Conservation (phyloP, 2,113 vertebrate genomes). For the Cebidichthys violaceus region DNA sequence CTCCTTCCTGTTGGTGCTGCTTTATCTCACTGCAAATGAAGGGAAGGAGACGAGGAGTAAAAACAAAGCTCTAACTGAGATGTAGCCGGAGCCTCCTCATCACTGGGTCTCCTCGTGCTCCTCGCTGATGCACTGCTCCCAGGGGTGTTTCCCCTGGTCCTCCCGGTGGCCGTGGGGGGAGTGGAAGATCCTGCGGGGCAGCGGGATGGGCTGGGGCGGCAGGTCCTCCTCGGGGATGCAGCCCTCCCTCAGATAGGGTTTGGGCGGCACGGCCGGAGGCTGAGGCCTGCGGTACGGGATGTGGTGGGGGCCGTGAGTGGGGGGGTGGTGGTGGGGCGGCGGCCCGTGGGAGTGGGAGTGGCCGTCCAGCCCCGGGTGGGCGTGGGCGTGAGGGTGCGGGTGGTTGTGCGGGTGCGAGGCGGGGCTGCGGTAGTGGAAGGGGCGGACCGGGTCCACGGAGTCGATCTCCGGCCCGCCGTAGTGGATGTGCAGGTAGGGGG, state of each 20-base stretch:
- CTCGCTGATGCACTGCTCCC: constrained; percentile 93
- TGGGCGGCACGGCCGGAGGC: constrained; percentile 90
- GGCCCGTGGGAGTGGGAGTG: constrained; percentile 88
- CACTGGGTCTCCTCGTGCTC: constrained; percentile 85
- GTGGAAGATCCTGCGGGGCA: constrained; percentile 87
- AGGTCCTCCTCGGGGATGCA: constrained; percentile 89
- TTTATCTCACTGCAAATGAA: constrained; percentile 60
- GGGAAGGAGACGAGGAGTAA: constrained; percentile 55
- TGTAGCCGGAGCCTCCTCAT: constrained; percentile 32
- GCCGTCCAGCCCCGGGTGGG: constrained; percentile 85
- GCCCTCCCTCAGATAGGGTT: constrained; percentile 93
- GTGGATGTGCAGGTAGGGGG: constrained; percentile 94
- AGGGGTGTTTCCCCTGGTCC: constrained; percentile 90
- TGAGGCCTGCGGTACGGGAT: constrained; percentile 82
- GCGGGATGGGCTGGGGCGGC: constrained; percentile 87
- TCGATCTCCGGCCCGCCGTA: constrained; percentile 93
- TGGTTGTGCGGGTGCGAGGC: constrained; percentile 87
- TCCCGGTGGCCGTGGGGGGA: constrained; percentile 88
- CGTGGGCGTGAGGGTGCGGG: constrained; percentile 73
- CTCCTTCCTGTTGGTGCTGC: constrained; percentile 7
- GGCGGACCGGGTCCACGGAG: constrained; percentile 89
- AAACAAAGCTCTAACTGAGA: constrained; percentile 34
- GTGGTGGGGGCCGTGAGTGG: constrained; percentile 74
- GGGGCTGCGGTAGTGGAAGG: constrained; percentile 95
- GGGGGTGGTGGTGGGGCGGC: constrained; percentile 73